Evolutionary conservation across 2,113 vertebrate genomes (phyloP).

Genomic region (Alces alces): DNA sequence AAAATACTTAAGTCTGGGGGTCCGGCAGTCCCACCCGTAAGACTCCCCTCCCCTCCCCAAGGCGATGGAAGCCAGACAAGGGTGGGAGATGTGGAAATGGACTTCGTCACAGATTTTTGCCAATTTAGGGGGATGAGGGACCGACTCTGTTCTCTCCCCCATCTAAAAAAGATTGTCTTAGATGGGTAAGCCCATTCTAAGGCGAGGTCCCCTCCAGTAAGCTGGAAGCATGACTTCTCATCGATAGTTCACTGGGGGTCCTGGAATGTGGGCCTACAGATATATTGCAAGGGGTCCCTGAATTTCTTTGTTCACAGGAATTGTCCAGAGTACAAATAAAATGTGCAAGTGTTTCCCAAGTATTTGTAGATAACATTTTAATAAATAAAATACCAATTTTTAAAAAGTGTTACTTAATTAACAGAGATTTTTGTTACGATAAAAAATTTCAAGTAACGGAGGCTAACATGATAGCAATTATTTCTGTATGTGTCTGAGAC

Average conservation of each 20-base stretch:
- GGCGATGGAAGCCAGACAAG: background rate
- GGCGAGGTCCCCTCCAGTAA: background rate
- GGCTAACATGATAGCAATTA: background rate
- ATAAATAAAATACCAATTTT: background rate
- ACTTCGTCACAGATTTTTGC: background rate
- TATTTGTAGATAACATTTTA: background rate
- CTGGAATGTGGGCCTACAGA: background rate
- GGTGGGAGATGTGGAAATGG: rapidly evolving
- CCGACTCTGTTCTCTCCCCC: background rate
- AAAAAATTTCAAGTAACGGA: background rate
- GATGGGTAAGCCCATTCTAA: no score
- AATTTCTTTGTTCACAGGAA: background rate
- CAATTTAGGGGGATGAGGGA: background rate
- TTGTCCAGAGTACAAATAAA: background rate
- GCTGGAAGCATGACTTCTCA: background rate
- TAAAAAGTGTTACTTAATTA: background rate
- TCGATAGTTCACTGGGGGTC: background rate
- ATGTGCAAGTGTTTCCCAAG: background rate
- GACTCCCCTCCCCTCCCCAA: background rate
- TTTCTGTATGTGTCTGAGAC: background rate
- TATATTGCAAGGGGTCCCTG: rapidly evolving
- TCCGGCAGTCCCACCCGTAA: rapidly evolving
- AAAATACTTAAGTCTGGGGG: background rate
- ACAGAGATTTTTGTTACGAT: background rate
- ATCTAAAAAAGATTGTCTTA: background rate